Evolutionary conservation across 2,888 invertebrate species (phyloP).

Genomic region (Biston stratarius): DNA sequence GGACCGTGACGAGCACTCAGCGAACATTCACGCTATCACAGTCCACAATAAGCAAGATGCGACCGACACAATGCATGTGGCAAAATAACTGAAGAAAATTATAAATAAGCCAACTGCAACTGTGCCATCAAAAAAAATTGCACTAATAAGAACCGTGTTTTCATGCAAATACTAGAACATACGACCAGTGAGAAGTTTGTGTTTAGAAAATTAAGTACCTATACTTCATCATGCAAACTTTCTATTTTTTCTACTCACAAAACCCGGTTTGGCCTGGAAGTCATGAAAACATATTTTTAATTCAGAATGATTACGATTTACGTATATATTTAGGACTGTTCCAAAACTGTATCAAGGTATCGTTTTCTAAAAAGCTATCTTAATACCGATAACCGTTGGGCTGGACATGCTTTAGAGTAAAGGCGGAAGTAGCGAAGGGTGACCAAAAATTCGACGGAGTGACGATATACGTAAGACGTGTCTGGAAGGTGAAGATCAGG

Average conservation of each 20-base stretch:
- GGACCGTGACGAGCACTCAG: too few relatives aligned
- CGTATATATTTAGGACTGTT: too few relatives aligned
- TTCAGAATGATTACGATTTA: background rate
- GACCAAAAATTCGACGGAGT: too few relatives aligned
- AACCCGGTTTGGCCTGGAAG: slow-evolving; percentile 77
- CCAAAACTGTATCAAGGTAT: too few relatives aligned
- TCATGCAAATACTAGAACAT: slow-evolving; percentile 12
- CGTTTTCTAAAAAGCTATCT: too few relatives aligned
- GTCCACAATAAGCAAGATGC: background rate
- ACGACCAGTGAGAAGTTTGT: background rate
- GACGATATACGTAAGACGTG: too few relatives aligned
- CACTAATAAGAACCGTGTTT: background rate
- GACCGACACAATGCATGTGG: background rate
- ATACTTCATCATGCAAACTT: slow-evolving; percentile 13
- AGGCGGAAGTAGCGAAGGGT: too few relatives aligned
- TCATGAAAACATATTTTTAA: slow-evolving; percentile 63
- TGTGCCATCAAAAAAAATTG: background rate
- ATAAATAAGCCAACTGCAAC: slow-evolving; percentile 1
- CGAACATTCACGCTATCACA: background rate
- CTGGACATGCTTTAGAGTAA: too few relatives aligned
- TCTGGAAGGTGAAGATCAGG: too few relatives aligned
- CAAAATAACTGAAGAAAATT: background rate
- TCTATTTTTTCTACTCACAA: slow-evolving; percentile 68
- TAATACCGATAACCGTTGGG: too few relatives aligned
- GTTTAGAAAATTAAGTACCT: background rate